phyloP scores from a whole-genome alignment of 2,113 vertebrate species.

The Cyprinodon tularosa region DNA sequence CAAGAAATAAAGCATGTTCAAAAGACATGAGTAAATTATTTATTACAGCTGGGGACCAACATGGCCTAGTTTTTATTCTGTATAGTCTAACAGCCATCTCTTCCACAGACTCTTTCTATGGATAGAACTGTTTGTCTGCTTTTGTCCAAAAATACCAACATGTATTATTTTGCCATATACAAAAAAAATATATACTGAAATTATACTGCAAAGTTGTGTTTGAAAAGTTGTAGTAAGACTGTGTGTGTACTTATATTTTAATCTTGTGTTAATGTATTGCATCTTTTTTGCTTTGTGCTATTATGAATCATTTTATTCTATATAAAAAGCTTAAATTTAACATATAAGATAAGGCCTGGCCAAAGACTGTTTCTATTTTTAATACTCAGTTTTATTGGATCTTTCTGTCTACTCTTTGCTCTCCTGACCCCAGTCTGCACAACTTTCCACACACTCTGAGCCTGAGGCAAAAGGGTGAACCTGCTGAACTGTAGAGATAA shows the following conservation, averaged over 20 bases:
- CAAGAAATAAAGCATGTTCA: not conserved
- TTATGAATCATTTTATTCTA: not conserved
- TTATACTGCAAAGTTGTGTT: too few species aligned
- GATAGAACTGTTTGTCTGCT: too few species aligned
- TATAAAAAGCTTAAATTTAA: not conserved
- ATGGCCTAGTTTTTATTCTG: too few species aligned
- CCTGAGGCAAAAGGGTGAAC: slow-evolving; percentile 48
- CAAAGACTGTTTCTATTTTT: not conserved
- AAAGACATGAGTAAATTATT: not conserved
- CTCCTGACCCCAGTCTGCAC: slow-evolving; percentile 28
- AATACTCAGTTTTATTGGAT: not conserved
- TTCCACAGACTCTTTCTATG: too few species aligned
- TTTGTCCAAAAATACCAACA: too few species aligned
- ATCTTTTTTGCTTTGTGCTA: not conserved
- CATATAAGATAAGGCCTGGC: not conserved
- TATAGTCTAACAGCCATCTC: too few species aligned
- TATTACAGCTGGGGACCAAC: too few species aligned
- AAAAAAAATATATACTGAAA: too few species aligned
- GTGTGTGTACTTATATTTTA: too few species aligned
- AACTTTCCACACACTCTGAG: not conserved
- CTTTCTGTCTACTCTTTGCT: not conserved
- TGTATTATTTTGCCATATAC: too few species aligned
- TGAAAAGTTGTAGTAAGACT: too few species aligned
- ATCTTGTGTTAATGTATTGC: not conserved
- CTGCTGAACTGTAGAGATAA: slow-evolving; percentile 42